These are phyloP conservation scores for Turnix velox DNA, from an alignment of 2,113 vertebrate genomes.

Conservation along the genomic window DNA sequence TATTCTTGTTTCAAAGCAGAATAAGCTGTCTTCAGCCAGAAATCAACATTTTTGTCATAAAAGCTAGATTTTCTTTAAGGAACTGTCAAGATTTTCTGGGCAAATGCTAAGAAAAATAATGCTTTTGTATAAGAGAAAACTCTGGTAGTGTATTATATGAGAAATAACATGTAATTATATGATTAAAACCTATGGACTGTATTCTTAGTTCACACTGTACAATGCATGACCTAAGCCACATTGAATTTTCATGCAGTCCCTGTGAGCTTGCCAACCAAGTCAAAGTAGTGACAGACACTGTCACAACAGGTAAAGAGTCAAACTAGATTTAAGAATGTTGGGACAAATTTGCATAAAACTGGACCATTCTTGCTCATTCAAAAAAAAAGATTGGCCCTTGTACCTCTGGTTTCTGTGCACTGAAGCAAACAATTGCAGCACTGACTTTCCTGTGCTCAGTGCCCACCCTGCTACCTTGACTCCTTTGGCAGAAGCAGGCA, in stretches of 20 bases:
- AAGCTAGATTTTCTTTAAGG: background rate
- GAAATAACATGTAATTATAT: background rate
- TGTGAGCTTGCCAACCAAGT: background rate
- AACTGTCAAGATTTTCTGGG: background rate
- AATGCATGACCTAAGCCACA: background rate
- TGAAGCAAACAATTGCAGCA: rapidly evolving
- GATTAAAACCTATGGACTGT: background rate
- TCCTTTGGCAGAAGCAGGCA: background rate
- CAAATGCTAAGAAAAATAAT: background rate
- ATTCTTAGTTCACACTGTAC: background rate
- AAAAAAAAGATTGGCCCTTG: background rate
- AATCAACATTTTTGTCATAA: background rate
- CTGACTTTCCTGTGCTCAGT: background rate
- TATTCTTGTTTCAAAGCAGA: background rate
- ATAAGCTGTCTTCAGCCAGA: background rate
- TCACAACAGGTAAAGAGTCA: background rate
- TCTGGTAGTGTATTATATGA: background rate
- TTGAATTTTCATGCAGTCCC: background rate
- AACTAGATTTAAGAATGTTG: background rate
- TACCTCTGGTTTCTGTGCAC: background rate
- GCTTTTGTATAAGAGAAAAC: background rate
- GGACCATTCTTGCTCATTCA: background rate
- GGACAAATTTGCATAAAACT: background rate
- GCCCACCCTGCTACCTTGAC: background rate
- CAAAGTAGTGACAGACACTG: background rate